These are phyloP conservation scores for Beroe ovata DNA, from an alignment of 37 sponge, comb jelly and placozoan genomes.

Conservation along the genomic window DNA sequence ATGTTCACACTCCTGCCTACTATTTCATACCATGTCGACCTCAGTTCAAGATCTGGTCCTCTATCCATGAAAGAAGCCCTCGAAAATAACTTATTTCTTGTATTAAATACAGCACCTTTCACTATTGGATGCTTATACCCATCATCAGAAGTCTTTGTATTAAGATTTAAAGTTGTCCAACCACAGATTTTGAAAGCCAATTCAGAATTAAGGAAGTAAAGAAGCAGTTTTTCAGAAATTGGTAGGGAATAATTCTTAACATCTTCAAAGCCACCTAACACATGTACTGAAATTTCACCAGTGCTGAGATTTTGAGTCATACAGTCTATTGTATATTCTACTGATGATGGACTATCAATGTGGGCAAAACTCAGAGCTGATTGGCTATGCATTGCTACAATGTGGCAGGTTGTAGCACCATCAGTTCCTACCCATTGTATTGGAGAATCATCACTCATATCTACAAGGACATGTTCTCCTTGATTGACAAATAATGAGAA, in stretches of 20 bases:
- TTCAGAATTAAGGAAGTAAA: background rate
- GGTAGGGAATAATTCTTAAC: background rate
- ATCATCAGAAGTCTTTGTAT: background rate
- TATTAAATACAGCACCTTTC: background rate
- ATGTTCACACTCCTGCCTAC: background rate
- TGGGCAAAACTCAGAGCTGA: background rate
- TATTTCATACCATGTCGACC: background rate
- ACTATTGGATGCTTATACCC: background rate
- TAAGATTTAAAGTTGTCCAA: constrained; percentile 12
- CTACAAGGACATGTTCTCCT: background rate
- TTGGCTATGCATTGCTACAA: constrained; percentile 2
- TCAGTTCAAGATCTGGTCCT: constrained; percentile 26
- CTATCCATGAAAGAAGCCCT: background rate
- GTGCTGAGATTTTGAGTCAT: background rate
- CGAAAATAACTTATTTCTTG: background rate
- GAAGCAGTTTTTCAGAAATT: background rate
- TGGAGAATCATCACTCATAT: background rate
- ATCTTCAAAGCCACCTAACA: constrained; percentile 12
- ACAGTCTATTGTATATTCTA: background rate
- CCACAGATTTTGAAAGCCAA: background rate
- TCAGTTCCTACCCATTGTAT: constrained; percentile 25
- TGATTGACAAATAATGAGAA: constrained; percentile 4
- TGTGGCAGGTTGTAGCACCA: constrained; percentile 55
- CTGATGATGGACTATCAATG: background rate
- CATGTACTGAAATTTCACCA: background rate